phyloP scores from a whole-genome alignment of 2,797 vertebrate genomes.

The Karalla daura region DNA sequence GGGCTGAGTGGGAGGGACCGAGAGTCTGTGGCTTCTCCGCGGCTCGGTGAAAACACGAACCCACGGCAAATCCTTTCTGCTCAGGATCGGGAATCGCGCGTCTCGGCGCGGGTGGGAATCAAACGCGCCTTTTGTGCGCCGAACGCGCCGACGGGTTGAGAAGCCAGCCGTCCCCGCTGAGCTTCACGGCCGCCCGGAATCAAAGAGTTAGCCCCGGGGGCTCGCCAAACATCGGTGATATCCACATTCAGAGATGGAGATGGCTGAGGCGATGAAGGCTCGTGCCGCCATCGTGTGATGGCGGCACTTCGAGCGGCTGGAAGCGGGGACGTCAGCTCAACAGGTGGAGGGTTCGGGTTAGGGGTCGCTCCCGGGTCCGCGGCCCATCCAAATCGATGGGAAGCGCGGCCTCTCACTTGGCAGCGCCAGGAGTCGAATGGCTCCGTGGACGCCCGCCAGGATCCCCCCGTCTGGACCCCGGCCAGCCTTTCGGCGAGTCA shows the following conservation, averaged over 20 bases:
- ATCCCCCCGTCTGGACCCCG: constrained; percentile 55
- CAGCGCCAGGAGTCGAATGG: constrained; percentile 71
- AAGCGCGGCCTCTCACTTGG: constrained; percentile 69
- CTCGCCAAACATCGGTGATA: constrained; percentile 66
- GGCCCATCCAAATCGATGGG: constrained; percentile 61
- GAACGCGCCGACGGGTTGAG: constrained; percentile 70
- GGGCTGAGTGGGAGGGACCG: constrained; percentile 54
- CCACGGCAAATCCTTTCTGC: constrained; percentile 71
- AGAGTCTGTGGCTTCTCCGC: constrained; percentile 51
- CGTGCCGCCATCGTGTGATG: constrained; percentile 45
- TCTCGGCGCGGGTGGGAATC: constrained; percentile 65
- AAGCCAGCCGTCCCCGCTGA: constrained; percentile 68
- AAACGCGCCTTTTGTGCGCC: constrained; percentile 67
- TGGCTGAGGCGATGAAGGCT: constrained; percentile 63
- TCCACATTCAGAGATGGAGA: constrained; percentile 74
- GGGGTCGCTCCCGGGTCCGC: constrained; percentile 28
- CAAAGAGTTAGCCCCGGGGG: constrained; percentile 70
- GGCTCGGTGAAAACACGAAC: constrained; percentile 76
- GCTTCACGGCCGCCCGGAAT: constrained; percentile 66
- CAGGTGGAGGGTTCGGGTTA: constrained; percentile 24
- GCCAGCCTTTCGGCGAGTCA: constrained; percentile 74
- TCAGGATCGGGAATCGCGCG: constrained; percentile 74
- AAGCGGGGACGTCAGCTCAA: no score
- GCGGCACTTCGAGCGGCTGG: no score
- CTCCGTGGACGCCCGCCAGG: constrained; percentile 75